Base-by-base conservation (phyloP, 2,113 vertebrate species). In the Pollimyrus isidori region DNA sequence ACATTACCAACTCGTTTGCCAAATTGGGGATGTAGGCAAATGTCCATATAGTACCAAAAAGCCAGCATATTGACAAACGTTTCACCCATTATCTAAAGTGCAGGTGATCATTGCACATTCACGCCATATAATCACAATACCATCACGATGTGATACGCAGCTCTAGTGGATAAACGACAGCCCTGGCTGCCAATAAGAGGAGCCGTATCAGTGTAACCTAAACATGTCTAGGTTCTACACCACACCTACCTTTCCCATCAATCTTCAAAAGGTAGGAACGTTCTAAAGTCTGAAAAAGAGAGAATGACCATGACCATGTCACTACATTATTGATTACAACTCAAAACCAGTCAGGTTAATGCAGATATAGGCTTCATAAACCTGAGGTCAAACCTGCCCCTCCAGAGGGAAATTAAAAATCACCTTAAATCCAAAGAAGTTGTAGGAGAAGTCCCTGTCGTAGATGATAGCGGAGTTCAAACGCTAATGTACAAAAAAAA, bases 371-470 rank as follows among this genome's bases (percentile, higher is more conserved):
- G 23, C 5, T 53, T 86, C 5, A 52, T 4, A 53, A 26, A 65
- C 39, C 26, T 35, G 15, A 45, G 39, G 39, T 7, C 35, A 82
- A 45, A 84, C 21, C 7, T 35, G 35, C 13, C 69, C 15, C 30
- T 39, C 39, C 42, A 48, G 42, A 80, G 17, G n/a, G n/a, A 84
- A 26, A 58, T 26, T 23, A 85, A 85, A 85, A 90, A 2, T 94
- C 93, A 99, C 98, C 97, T 99, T 99, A 90, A 99, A 99, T 21
- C 98, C 98, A 89, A 99, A 99, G 93, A 97, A 99, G 94, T 99
- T 99, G 93, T 99, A 99, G 91, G 97, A 98, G 93, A 99, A 99
- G 93, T 99, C 98, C 92, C 98, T 94, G 91, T 99, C 98, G 0
- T 95, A 99, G 94, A 99, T 99, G 90, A 99, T 99, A 86, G 98